Evolutionary conservation across 2,797 vertebrate species (phyloP).

Genomic region (Danio jaintianensis): DNA sequence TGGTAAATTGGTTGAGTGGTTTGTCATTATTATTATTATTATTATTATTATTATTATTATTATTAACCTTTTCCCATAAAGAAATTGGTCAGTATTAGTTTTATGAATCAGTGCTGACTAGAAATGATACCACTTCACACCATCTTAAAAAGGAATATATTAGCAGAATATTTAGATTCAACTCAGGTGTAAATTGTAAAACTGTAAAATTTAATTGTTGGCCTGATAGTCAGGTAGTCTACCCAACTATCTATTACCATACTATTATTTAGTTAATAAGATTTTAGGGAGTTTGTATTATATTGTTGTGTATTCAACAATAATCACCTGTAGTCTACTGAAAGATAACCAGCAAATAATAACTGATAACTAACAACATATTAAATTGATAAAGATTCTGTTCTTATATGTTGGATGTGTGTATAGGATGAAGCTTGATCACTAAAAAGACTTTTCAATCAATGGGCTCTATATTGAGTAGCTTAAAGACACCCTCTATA

Average conservation of each 20-base stretch:
- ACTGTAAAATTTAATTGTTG: background rate
- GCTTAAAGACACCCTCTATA: slow-evolving; percentile 67
- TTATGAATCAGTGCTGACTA: too few species aligned
- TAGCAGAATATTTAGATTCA: background rate
- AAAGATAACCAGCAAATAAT: too few species aligned
- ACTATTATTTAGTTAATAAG: background rate
- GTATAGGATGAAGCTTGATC: background rate
- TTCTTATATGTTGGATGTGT: background rate
- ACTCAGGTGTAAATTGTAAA: background rate
- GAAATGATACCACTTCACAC: too few species aligned
- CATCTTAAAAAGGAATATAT: too few species aligned
- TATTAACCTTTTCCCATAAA: too few species aligned
- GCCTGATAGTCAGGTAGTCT: too few species aligned
- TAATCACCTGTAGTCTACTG: too few species aligned
- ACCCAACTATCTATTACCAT: background rate
- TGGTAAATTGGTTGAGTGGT: too few species aligned
- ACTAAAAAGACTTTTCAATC: slow-evolving; percentile 61
- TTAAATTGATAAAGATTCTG: background rate
- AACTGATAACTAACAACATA: background rate
- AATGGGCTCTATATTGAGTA: slow-evolving; percentile 69
- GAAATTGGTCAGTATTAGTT: too few species aligned
- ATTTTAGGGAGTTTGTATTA: background rate
- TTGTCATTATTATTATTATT: too few species aligned
- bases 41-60: too few species aligned
- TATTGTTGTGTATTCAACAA: background rate